A percentile compares a stretch with the other conserved stretches of the same genome.
These are phyloP conservation scores for Rhynchonycteris naso DNA, from an alignment of 2,797 vertebrate species.

Conservation along the genomic window DNA sequence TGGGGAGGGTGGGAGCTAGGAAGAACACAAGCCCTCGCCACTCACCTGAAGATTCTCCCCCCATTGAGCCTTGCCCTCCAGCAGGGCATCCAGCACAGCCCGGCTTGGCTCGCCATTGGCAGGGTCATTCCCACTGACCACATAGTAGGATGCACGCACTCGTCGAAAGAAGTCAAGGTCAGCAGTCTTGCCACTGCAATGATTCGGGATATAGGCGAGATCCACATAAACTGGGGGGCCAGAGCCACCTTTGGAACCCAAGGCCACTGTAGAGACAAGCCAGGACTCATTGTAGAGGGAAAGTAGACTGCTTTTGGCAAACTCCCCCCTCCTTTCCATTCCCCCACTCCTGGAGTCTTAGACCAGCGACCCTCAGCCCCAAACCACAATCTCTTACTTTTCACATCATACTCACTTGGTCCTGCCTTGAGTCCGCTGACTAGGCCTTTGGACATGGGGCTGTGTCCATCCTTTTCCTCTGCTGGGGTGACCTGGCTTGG, in stretches of 20 bases:
- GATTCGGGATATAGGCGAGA: constrained; percentile 98
- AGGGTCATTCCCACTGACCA: constrained; percentile 97
- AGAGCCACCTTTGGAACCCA: constrained; percentile 82
- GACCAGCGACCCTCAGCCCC: constrained; percentile 3
- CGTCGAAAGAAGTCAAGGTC: constrained; percentile 98
- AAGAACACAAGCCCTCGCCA: no score
- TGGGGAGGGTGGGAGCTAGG: no score
- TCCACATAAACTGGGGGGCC: constrained; percentile 96
- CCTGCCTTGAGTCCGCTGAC: constrained; percentile 92
- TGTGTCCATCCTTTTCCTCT: constrained; percentile 91
- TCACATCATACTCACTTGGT: constrained; percentile 88
- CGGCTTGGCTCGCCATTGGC: constrained; percentile 94
- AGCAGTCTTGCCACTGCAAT: constrained; percentile 98
- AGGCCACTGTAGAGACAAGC: constrained; percentile 66
- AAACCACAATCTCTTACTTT: neutral
- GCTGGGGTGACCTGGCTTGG: constrained; percentile 88
- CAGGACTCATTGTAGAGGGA: constrained; percentile 31
- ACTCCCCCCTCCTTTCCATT: neutral
- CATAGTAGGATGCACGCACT: constrained; percentile 96
- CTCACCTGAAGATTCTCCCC: constrained; percentile 97
- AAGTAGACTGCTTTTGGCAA: neutral
- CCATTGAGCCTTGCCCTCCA: constrained; percentile 99
- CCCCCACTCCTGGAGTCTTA: neutral
- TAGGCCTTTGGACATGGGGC: constrained; percentile 90
- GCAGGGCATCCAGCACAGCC: constrained; percentile 93